Evolutionary conservation across 2,888 invertebrate genomes (phyloP), one percentile per base, ranked within the genome.

Genomic region (Chouioia cunea): DNA sequence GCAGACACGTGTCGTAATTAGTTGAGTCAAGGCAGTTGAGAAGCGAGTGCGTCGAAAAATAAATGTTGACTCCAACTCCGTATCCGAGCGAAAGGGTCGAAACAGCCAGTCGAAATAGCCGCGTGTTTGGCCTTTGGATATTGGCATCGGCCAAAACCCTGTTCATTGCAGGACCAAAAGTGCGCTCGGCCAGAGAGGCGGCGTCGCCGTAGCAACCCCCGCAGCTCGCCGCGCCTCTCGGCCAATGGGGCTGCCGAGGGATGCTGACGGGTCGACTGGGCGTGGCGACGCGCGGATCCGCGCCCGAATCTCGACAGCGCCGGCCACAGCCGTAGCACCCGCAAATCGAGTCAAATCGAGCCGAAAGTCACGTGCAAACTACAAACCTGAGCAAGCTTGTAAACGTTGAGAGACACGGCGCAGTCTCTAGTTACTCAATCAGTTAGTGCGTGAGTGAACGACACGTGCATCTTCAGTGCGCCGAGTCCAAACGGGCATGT

Each of bases 181-280:
- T 27, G 2, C 23, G 59, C 56, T 52, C 56, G 18, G 80, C 59
- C 71, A 66, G 76, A 75, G 77, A 75, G 76, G 78, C 76, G 77
- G 78, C 76, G 82, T 82, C 79, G 78, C 79, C 81, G 71, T 78
- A 78, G 82, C 80, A 80, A 82, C 82, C 81, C 82, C 77, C 66
- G 75, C n/a, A 68, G 65, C 77, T 77, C 77, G 77, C 78, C 71
- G 68, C 65, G 63, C 54, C 18, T 18, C 50, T 23, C 72, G 72
- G 75, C 85, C 84, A 84, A 84, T 80, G 75, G 76, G 59, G 66
- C 67, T 75, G 75, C 75, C 36, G 71, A 68, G 79, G 77, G 87
- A 91, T 90, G 87, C 90, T 91, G 91, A 90, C 89, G 87, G 87
- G 72, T 89, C 89, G 84, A 87, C 88, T 83, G 89, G 83, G 91